A percentile compares a stretch with the other conserved stretches of the same genome.
phyloP scores from a whole-genome alignment of 2,113 vertebrate genomes.

The Mus pahari region DNA sequence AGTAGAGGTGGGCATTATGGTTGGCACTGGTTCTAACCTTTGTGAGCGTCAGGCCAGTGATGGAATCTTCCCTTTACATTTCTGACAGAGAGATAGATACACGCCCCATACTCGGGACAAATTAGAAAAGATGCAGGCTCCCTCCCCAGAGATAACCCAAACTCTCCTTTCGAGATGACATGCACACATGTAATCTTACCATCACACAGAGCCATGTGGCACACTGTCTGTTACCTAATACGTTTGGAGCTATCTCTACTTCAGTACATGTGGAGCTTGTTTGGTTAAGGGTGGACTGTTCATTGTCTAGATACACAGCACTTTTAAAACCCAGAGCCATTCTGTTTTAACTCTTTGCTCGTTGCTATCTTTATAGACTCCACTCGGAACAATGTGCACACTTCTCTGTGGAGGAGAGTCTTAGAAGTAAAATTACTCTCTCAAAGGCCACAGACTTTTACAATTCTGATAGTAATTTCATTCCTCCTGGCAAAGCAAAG shows the following conservation, averaged over 20 bases:
- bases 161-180: background rate
- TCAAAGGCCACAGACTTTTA: slow-evolving; percentile 10
- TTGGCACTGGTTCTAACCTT: background rate
- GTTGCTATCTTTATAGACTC: background rate
- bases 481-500: background rate
- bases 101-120: background rate
- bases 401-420: background rate
- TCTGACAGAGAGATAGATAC: background rate
- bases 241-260: background rate
- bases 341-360: background rate
- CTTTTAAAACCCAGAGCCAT: background rate
- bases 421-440: background rate
- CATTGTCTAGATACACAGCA: too few species aligned
- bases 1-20: background rate
- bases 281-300: background rate
- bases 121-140: background rate
- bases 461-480: background rate
- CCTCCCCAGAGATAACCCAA: background rate
- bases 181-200: background rate
- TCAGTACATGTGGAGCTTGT: background rate
- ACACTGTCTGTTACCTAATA: background rate
- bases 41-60: background rate
- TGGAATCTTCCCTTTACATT: background rate
- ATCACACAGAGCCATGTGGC: background rate
- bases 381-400: rapidly evolving